Base-by-base conservation (phyloP, 2,797 vertebrate genomes). In the Acanthopagrus latus region DNA sequence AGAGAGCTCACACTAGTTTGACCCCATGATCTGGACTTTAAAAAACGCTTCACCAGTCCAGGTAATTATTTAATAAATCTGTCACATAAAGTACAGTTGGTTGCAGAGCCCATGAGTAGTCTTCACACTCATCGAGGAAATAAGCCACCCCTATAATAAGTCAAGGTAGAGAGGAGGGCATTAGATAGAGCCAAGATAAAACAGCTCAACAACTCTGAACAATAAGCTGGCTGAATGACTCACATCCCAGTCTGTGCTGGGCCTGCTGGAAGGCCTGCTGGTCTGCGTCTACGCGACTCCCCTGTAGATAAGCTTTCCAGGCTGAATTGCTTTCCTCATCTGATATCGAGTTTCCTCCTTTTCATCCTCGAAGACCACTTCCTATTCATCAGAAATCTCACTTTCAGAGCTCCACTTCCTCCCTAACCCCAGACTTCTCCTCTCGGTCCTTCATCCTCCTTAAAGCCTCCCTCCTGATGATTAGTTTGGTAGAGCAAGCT, bases 271-370 rank as follows among this genome's bases (percentile, higher is more conserved):
- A 46, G 44, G 56, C 65, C 50, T 43, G 50, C 50, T 69, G 9
- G 17, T 63, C 13, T 66, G 62, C 41, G 64, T 78, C 29, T 47
- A 20, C 16, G 13, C 62, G 9, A 63, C 44, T 60, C 27, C 56
- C 33, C 44, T 67, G 58, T 14, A 77, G 67, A 71, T 64, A 63
- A 14, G 48, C 64, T 57, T 57, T 72, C 56, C 23, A 33, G 52
- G 62, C 23, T 33, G 60, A 63, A 72, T 52, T 41, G 48, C 54
- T 64, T 64, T 80, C 38, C 64, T 73, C 55, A 82, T 85, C 70
- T 84, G 72, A 69, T 73, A 71, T 62, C 10, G 27, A 10, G 65
- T 82, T 88, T 88, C 77, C 75, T 65, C 62, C 41, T 52, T 60
- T 68, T 79, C 54, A 76, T 69, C n/a, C 4, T 5, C 21, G 27